Percentiles rank a stretch among this genome's conserved stretches.
Conservation (phyloP, 2,888 invertebrate genomes). For the Acrobasis suavella region DNA sequence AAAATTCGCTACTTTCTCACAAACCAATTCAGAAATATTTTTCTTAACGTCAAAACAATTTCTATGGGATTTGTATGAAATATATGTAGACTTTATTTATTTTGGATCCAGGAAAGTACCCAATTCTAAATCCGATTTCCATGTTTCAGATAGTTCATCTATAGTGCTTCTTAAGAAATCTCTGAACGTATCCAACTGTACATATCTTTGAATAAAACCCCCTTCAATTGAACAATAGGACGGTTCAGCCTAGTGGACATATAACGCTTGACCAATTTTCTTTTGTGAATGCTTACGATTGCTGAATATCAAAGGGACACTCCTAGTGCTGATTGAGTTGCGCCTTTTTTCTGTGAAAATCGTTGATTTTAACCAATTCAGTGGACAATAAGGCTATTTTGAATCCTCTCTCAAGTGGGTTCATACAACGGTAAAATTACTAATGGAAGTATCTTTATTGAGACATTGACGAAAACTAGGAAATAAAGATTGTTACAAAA, state of each 20-base stretch:
- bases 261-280: constrained; percentile 80
- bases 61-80: no score
- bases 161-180: constrained; percentile 52
- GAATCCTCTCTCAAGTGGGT: background rate
- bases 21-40: no score
- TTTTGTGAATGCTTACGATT: constrained; percentile 77
- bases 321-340: constrained; percentile 67
- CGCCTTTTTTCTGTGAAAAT: constrained; percentile 64
- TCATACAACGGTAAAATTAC: background rate
- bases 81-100: no score
- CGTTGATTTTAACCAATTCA: constrained; percentile 70
- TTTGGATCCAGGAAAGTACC: no score
- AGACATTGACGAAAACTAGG: no score
- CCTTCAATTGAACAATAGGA: constrained; percentile 74
- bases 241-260: constrained; percentile 72
- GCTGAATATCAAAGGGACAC: constrained; percentile 72
- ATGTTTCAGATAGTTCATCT: background rate
- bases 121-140: no score
- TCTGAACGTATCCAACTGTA: constrained; percentile 58
- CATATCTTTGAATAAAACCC: constrained; percentile 68
- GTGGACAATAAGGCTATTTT: constrained; percentile 47
- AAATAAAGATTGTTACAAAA: no score
- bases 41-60: no score
- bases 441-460: no score
- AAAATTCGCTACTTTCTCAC: no score